phyloP scores from a whole-genome alignment of 2,888 invertebrate species.

The Criorhina ranunculi region DNA sequence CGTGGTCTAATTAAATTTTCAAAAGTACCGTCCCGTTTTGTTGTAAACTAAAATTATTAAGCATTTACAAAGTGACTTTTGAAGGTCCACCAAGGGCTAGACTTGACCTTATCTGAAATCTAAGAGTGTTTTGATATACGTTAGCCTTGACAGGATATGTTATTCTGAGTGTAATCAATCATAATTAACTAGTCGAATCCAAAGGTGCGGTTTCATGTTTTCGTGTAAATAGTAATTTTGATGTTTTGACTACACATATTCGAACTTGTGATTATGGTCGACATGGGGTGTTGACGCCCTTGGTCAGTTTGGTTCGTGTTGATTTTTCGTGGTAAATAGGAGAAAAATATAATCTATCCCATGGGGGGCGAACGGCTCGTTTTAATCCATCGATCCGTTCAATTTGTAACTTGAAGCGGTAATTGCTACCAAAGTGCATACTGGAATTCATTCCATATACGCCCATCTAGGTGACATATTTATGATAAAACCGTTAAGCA shows the following conservation, averaged over 20 bases:
- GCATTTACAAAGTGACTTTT: constrained; percentile 17
- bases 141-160: not conserved
- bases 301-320: not conserved
- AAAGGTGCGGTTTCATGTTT: constrained; percentile 22
- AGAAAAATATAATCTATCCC: constrained; percentile 15
- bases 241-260: constrained; percentile 2
- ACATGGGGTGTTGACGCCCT: not conserved
- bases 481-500: not conserved
- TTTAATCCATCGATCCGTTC: constrained; percentile 25
- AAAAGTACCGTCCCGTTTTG: constrained; percentile 2
- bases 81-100: not conserved
- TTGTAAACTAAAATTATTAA: constrained; percentile 3
- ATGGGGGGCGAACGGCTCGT: constrained; percentile 1
- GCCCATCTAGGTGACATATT: not conserved
- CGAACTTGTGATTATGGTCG: not conserved
- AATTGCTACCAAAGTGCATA: not conserved
- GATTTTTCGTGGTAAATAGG: not conserved
- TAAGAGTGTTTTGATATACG: constrained; percentile 3
- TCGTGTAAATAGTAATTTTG: constrained; percentile 10
- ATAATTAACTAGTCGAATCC: constrained; percentile 37
- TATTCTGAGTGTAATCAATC: constrained; percentile 29
- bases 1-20: constrained; percentile 27
- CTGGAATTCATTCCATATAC: not conserved
- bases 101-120: not conserved
- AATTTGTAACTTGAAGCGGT: constrained; percentile 33